Evolutionary conservation across 2,888 invertebrate genomes (phyloP).

Genomic region (Oegoconia quadripuncta): DNA sequence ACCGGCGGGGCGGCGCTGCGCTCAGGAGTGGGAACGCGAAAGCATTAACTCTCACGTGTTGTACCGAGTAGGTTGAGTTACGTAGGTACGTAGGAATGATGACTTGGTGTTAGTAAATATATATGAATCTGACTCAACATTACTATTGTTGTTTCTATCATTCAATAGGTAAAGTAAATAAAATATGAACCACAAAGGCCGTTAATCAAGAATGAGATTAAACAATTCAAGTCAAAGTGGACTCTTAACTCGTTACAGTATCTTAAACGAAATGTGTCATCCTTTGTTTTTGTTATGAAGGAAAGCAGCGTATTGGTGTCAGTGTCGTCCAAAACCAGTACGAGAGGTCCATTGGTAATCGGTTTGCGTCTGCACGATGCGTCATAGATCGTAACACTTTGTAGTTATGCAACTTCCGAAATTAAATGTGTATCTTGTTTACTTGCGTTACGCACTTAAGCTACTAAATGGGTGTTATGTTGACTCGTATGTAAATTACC

Average conservation of each 20-base stretch:
- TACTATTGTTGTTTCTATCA: background rate
- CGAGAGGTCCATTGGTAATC: slow-evolving; percentile 50
- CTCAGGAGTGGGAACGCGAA: slow-evolving; percentile 55
- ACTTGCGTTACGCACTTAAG: slow-evolving; percentile 25
- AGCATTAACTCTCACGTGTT: slow-evolving; percentile 60
- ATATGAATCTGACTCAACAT: slow-evolving; percentile 1
- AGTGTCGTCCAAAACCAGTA: slow-evolving; percentile 59
- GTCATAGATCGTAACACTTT: slow-evolving; percentile 49
- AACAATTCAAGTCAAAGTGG: too few species aligned
- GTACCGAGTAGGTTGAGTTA: slow-evolving; percentile 18
- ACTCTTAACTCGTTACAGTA: too few species aligned
- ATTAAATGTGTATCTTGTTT: slow-evolving; percentile 46
- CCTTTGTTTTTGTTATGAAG: slow-evolving; percentile 62
- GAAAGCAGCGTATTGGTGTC: slow-evolving; percentile 63
- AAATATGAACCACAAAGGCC: too few species aligned
- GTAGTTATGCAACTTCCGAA: slow-evolving; percentile 56
- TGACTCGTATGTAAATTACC: slow-evolving; percentile 31
- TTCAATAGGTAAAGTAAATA: too few species aligned
- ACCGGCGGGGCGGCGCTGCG: slow-evolving; percentile 36
- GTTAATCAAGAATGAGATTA: too few species aligned
- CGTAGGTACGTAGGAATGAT: slow-evolving; percentile 9
- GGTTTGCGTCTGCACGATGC: slow-evolving; percentile 52
- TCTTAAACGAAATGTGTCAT: too few species aligned
- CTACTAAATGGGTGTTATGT: background rate
- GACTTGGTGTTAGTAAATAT: background rate